These are phyloP conservation scores for Dyspetes luteomarginatus DNA, from an alignment of 2,888 invertebrate genomes.

Conservation along the genomic window DNA sequence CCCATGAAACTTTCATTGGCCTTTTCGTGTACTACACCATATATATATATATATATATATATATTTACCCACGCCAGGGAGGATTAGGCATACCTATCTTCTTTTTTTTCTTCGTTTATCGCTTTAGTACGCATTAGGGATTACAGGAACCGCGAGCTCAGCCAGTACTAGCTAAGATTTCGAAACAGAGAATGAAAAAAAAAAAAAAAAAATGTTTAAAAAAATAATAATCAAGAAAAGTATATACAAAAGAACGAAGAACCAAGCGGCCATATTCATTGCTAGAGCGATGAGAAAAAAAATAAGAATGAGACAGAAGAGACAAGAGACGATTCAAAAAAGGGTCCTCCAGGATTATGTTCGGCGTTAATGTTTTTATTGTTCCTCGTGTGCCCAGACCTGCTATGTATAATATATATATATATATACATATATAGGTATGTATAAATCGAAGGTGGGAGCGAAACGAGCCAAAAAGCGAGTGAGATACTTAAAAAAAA, in stretches of 20 bases:
- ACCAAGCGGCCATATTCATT: slow-evolving; percentile 58
- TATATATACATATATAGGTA: background rate
- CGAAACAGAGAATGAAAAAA: slow-evolving; percentile 13
- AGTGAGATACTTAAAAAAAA: slow-evolving; percentile 24
- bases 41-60: background rate
- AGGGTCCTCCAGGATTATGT: slow-evolving; percentile 72
- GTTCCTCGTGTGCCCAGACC: slow-evolving; percentile 51
- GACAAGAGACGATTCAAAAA: slow-evolving; percentile 49
- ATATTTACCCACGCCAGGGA: background rate
- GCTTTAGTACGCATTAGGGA: slow-evolving; percentile 64
- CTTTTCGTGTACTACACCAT: slow-evolving; percentile 3
- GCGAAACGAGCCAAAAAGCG: slow-evolving; percentile 28
- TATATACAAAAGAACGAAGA: slow-evolving; percentile 10
- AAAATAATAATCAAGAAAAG: slow-evolving; percentile 13
- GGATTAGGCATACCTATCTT: slow-evolving; percentile 56
- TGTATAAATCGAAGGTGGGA: slow-evolving; percentile 7
- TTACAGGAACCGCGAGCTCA: slow-evolving; percentile 42
- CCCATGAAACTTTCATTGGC: slow-evolving; percentile 33
- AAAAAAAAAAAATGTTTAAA: background rate
- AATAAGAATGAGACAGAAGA: slow-evolving; percentile 27
- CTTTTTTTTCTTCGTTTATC: slow-evolving; percentile 58
- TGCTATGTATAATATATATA: background rate
- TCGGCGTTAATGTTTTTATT: slow-evolving; percentile 65
- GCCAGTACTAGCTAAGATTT: background rate
- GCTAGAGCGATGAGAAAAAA: slow-evolving; percentile 40